phyloP scores from a whole-genome alignment of 2,113 vertebrate genomes.

The Megaceryle torquata region DNA sequence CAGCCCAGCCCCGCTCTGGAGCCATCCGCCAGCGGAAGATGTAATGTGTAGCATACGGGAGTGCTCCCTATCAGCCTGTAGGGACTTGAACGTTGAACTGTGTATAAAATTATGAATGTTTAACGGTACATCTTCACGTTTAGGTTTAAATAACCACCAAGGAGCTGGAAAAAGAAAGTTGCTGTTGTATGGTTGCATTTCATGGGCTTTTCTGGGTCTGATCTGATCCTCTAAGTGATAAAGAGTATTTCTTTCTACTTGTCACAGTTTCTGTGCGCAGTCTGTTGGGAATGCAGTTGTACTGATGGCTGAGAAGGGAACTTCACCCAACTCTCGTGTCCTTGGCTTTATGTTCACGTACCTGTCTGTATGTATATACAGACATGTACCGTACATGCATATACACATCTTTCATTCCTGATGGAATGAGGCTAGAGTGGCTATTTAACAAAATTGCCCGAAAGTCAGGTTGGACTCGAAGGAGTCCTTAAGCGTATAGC shows the following conservation, averaged over 20 bases:
- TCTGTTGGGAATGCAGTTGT: not conserved
- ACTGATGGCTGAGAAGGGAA: not conserved
- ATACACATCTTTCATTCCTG: not conserved
- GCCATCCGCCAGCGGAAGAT: accelerated
- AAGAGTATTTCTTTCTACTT: not conserved
- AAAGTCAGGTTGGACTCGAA: not conserved
- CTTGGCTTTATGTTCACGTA: no score
- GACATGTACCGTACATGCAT: accelerated
- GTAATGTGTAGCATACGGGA: accelerated
- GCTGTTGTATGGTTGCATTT: accelerated
- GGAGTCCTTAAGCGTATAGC: not conserved
- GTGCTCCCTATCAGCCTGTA: not conserved
- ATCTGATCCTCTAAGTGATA: not conserved
- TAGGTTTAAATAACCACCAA: no score
- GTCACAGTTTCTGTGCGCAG: accelerated
- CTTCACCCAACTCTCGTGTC: accelerated
- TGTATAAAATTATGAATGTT: not conserved
- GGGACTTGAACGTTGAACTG: not conserved
- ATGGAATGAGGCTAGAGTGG: not conserved
- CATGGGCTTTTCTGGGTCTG: not conserved
- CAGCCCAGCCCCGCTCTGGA: not conserved
- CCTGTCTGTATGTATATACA: accelerated
- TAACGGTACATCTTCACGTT: not conserved
- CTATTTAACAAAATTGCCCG: not conserved
- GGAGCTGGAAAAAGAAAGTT: not conserved